These are phyloP conservation scores for Chrysocyon brachyurus DNA, from an alignment of 2,797 vertebrate species.

Conservation along the genomic window DNA sequence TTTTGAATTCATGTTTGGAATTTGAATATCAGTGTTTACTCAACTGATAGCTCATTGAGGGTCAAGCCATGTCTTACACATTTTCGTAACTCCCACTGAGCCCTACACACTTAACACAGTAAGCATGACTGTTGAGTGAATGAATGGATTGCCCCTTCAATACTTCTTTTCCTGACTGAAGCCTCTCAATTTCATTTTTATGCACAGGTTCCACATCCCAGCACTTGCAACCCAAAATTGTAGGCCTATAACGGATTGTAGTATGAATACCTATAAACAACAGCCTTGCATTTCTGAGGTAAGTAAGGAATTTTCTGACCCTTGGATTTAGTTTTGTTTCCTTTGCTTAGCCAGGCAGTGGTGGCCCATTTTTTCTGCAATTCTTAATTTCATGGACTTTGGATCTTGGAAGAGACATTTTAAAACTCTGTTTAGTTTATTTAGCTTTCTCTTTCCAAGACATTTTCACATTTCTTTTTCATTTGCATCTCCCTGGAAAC, in stretches of 20 bases:
- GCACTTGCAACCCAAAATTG: neutral
- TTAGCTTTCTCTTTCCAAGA: conserved; percentile 21
- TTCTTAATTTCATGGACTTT: neutral
- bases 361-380: neutral
- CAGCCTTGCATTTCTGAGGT: neutral
- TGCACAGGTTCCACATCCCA: neutral
- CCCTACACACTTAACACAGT: neutral
- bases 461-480: neutral
- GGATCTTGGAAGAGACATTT: neutral
- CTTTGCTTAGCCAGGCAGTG: neutral
- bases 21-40: conserved; percentile 24
- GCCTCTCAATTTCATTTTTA: neutral
- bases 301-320: neutral
- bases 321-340: neutral
- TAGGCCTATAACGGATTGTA: neutral
- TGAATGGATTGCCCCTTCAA: neutral
- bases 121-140: neutral
- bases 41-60: neutral
- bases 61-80: neutral
- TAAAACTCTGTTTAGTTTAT: neutral
- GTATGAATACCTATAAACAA: too few species aligned
- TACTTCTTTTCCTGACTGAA: neutral
- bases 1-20: neutral
- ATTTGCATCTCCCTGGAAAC: neutral
- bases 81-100: neutral